These are phyloP conservation scores for Scaptodrosophila latifasciaeformis DNA, from an alignment of 2,888 invertebrate species.

Conservation along the genomic window DNA sequence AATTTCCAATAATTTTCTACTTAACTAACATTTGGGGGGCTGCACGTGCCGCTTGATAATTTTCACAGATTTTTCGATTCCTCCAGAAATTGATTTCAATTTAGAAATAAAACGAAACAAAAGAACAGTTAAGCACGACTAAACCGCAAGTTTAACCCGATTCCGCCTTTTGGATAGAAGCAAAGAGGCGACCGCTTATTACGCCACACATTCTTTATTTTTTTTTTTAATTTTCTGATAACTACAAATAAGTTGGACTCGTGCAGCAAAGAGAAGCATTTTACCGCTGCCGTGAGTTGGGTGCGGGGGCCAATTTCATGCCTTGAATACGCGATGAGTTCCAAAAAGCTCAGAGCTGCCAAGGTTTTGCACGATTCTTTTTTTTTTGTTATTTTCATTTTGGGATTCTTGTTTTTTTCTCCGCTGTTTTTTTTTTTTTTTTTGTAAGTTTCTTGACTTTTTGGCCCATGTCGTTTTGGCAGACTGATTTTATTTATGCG, in stretches of 20 bases:
- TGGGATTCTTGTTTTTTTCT: not conserved
- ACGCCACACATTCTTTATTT: no score
- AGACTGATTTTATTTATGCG: constrained; percentile 67
- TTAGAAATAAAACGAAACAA: no score
- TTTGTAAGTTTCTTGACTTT: not conserved
- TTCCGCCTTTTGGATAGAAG: no score
- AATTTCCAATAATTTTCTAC: no score
- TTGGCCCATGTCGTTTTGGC: constrained; percentile 15
- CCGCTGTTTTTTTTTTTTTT: constrained; percentile 6
- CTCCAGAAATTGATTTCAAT: constrained; percentile 59
- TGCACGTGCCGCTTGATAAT: no score
- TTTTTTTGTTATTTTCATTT: not conserved
- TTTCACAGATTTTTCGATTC: no score
- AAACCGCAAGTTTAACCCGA: constrained; percentile 17
- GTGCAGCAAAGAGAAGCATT: constrained; percentile 62
- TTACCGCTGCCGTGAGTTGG: constrained; percentile 42
- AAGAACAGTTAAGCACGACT: constrained; percentile 60
- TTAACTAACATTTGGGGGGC: no score
- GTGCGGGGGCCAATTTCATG: constrained; percentile 28
- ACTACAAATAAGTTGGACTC: constrained; percentile 68
- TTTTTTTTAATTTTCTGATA: constrained; percentile 68
- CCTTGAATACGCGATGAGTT: constrained; percentile 61
- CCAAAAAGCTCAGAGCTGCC: constrained; percentile 13
- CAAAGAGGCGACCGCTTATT: no score
- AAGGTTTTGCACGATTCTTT: constrained; percentile 29